Evolutionary conservation across 2,888 invertebrate genomes (phyloP).

Genomic region (Falcaria lacertinaria): DNA sequence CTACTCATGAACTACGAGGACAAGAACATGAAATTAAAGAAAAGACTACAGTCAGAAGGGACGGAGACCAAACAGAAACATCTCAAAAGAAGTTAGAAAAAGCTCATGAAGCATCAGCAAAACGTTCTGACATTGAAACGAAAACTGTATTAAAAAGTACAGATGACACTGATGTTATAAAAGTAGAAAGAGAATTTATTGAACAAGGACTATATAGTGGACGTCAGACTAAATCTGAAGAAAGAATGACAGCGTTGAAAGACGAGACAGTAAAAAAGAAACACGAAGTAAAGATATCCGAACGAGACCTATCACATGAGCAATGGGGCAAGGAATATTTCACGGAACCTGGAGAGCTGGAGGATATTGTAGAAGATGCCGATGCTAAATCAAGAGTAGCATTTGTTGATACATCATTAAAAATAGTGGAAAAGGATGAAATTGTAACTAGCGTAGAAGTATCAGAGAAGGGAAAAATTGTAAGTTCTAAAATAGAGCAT

Average conservation of each 20-base stretch:
- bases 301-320: constrained; percentile 73
- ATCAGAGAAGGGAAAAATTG: constrained; percentile 68
- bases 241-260: constrained; percentile 73
- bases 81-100: constrained; percentile 75
- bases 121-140: constrained; percentile 67
- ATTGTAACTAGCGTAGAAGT: constrained; percentile 62
- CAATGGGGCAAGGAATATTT: constrained; percentile 79
- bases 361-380: constrained; percentile 67
- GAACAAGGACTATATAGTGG: constrained; percentile 72
- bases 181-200: constrained; percentile 64
- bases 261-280: constrained; percentile 71
- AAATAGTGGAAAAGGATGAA: constrained; percentile 72
- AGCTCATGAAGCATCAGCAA: constrained; percentile 73
- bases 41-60: constrained; percentile 64
- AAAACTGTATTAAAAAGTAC: constrained; percentile 66
- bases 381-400: constrained; percentile 60
- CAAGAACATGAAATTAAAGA: constrained; percentile 74
- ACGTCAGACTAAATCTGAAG: constrained; percentile 68
- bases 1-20: constrained; percentile 65
- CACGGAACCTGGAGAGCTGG: constrained; percentile 67
- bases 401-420: constrained; percentile 63
- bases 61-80: constrained; percentile 72
- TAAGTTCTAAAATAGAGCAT: constrained; percentile 68
- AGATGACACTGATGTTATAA: constrained; percentile 62
- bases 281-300: constrained; percentile 74